Percentiles rank a stretch among this genome's conserved stretches.
These are phyloP conservation scores for Psilopogon haemacephalus DNA, from an alignment of 2,113 vertebrate species.

Conservation along the genomic window DNA sequence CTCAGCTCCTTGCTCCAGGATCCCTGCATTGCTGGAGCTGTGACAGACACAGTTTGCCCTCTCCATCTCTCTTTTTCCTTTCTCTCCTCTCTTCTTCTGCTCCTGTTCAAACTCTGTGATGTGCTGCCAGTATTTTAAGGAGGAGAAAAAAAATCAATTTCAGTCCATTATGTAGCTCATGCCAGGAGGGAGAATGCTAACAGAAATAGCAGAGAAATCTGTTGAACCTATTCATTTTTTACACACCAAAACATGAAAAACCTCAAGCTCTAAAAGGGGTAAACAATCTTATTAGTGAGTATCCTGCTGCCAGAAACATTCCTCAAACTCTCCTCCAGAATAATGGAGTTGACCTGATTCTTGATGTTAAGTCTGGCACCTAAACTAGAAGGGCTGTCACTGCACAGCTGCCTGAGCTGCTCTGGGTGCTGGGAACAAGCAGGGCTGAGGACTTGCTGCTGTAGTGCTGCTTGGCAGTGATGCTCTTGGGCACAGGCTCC, in stretches of 20 bases:
- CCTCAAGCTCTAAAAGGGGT: background rate
- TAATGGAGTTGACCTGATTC: background rate
- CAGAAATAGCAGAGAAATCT: background rate
- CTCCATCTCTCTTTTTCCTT: background rate
- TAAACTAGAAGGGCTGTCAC: rapidly evolving
- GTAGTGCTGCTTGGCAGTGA: background rate
- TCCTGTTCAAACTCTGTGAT: background rate
- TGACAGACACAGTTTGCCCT: background rate
- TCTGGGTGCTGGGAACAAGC: background rate
- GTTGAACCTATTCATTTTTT: background rate
- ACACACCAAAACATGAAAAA: background rate
- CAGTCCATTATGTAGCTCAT: background rate
- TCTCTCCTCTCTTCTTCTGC: background rate
- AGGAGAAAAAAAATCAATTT: background rate
- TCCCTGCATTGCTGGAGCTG: background rate
- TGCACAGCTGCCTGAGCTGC: rapidly evolving
- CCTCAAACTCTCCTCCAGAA: background rate
- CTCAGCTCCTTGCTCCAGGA: background rate
- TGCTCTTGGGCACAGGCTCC: background rate
- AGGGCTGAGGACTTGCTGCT: background rate
- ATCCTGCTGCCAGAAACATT: background rate
- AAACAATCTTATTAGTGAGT: background rate
- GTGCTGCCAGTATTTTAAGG: background rate
- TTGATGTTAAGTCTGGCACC: background rate
- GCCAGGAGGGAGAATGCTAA: background rate